These are phyloP conservation scores for Homarus gammarus DNA, from an alignment of 2,888 invertebrate genomes.

Conservation along the genomic window DNA sequence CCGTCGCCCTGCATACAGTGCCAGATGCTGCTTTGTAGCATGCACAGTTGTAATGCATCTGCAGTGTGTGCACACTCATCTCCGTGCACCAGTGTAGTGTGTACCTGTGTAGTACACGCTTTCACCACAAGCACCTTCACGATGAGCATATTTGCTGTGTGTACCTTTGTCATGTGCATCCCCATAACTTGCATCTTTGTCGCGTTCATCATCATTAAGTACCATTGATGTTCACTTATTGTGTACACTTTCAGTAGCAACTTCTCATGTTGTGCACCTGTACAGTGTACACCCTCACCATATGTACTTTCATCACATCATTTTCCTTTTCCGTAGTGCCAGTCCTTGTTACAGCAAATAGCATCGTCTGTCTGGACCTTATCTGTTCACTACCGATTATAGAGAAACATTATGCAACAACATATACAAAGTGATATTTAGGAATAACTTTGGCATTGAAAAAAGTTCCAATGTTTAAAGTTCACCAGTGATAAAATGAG, in stretches of 20 bases:
- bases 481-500: background rate
- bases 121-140: background rate
- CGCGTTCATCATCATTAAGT: background rate
- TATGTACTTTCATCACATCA: background rate
- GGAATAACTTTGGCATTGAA: background rate
- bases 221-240: background rate
- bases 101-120: background rate
- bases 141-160: slow-evolving; percentile 6
- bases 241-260: background rate
- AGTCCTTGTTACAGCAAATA: background rate
- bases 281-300: background rate
- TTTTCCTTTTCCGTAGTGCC: background rate
- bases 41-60: slow-evolving; percentile 7
- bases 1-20: slow-evolving; percentile 39
- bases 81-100: slow-evolving; percentile 1
- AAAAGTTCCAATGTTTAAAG: background rate
- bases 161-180: background rate
- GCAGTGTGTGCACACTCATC: background rate
- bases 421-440: background rate
- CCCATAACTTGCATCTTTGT: background rate
- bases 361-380: background rate
- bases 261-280: background rate
- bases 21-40: slow-evolving; percentile 40
- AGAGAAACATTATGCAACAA: background rate
- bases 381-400: background rate